Conservation (phyloP, 2,888 invertebrate genomes). For the Synanthedon vespiformis region DNA sequence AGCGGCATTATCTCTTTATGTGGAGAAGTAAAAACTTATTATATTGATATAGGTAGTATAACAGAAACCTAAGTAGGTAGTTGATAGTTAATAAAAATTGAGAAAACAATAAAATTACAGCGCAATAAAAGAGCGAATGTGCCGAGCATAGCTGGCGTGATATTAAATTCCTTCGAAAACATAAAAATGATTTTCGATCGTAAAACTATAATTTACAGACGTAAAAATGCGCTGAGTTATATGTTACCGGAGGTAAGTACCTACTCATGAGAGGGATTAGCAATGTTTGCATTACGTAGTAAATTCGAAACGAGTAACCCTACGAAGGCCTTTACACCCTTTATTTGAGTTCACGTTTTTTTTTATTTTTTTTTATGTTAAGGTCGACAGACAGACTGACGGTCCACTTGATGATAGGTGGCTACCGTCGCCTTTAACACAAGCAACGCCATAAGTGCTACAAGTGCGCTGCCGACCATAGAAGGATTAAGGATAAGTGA, state of each 20-base stretch:
- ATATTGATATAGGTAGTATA: slow-evolving; percentile 23
- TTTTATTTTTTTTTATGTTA: too few relatives aligned
- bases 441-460: too few relatives aligned
- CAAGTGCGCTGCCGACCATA: too few relatives aligned
- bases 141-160: slow-evolving; percentile 64
- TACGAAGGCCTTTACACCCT: too few relatives aligned
- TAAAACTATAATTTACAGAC: slow-evolving; percentile 72
- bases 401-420: too few relatives aligned
- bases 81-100: slow-evolving; percentile 71
- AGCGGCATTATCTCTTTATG: slow-evolving; percentile 1
- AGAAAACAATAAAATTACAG: slow-evolving; percentile 71
- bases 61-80: slow-evolving; percentile 49
- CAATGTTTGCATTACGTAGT: too few relatives aligned
- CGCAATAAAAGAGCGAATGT: slow-evolving; percentile 66
- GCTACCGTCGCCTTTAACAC: too few relatives aligned
- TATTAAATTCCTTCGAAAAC: slow-evolving; percentile 70
- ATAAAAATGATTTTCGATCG: slow-evolving; percentile 71
- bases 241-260: slow-evolving; percentile 31
- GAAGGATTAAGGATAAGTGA: too few relatives aligned
- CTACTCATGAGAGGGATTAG: too few relatives aligned
- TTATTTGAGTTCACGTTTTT: too few relatives aligned
- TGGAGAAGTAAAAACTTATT: slow-evolving; percentile 33
- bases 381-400: too few relatives aligned
- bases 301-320: too few relatives aligned
- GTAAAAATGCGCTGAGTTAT: slow-evolving; percentile 68